These are phyloP conservation scores for Xiphophorus couchianus DNA, from an alignment of 2,113 vertebrate genomes.

Conservation along the genomic window DNA sequence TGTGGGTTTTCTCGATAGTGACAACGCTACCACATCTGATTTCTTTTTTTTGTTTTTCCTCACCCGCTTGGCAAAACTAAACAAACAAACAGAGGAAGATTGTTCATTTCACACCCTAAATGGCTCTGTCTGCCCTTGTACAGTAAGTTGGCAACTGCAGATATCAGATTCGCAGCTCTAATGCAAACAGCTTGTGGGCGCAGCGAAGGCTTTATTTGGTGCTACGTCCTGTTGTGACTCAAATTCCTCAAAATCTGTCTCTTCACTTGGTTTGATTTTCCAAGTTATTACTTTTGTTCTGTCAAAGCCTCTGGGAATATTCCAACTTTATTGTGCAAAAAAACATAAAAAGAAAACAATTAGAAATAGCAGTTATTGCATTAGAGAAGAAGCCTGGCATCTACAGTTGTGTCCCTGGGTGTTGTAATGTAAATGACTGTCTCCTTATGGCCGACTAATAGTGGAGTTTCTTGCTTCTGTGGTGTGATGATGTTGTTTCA, in stretches of 20 bases:
- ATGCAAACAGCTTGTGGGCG: constrained; percentile 67
- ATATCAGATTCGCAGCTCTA: constrained; percentile 84
- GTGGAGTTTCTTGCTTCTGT: constrained; percentile 84
- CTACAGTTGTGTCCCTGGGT: constrained; percentile 90
- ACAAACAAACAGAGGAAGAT: constrained; percentile 87
- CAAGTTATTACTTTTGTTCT: neutral
- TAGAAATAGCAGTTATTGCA: constrained; percentile 57
- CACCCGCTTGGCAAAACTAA: constrained; percentile 92
- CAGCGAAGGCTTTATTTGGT: constrained; percentile 2
- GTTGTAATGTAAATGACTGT: constrained; percentile 74
- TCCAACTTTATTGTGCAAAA: neutral
- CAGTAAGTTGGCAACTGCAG: constrained; percentile 91
- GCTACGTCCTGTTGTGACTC: neutral
- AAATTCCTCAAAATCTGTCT: neutral
- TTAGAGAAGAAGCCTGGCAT: constrained; percentile 84
- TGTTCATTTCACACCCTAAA: constrained; percentile 97
- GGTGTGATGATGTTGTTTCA: constrained; percentile 78
- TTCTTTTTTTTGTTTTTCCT: constrained; percentile 84
- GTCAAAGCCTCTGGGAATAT: neutral
- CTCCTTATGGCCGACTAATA: constrained; percentile 75
- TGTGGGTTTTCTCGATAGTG: constrained; percentile 68
- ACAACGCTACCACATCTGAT: constrained; percentile 84
- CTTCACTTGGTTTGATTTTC: neutral
- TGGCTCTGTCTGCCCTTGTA: constrained; percentile 90
- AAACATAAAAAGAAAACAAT: neutral